Evolutionary conservation across 1,140 invertebrate species (phyloP), one percentile per base, ranked within the genome.

Genomic region (Caerostris darwini): DNA sequence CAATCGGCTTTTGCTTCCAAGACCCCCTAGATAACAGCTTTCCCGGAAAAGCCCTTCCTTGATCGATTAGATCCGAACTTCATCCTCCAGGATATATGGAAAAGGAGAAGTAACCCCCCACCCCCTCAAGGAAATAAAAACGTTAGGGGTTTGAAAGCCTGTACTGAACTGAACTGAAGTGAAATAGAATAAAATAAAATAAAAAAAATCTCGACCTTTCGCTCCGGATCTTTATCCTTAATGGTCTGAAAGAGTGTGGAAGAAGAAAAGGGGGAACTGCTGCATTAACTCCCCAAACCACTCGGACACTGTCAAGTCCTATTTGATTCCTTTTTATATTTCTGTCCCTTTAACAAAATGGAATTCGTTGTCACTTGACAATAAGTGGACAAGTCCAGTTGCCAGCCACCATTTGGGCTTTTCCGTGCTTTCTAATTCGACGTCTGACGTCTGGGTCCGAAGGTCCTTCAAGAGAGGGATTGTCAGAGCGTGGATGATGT

Each of bases 271-370:
- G 53, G 17, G 17, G 19, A 54, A 77, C 58, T 64, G 34, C 53
- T n/a, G 57, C 92, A 81, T 93, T 93, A 88, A 88, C 92, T 93
- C 83, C 83, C 53, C 53, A 93, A 81, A 88, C 67, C 92, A 59
- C 92, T 88, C 61, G 92, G 92, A 93, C 92, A 61, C 53, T 93
- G 92, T 93, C 92, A 93, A 88, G 19, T 93, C 92, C 92, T 54
- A 93, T 93, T 93, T 88, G 92, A 93, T 93, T 87, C 85, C 92
- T 81, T 93, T 90, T 93, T 69, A 69, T 59, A 87, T 93, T 93
- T 85, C 85, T 86, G 86, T 85, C 67, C 90, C 92, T 61, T 93
- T 93, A 93, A 93, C 92, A 93, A 88, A 93, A 93, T 93, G 92
- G 67, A 93, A 93, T 88, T 59, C 92, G 67, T 93, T 88, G 92